Evolutionary conservation across 2,888 invertebrate species (phyloP), one percentile per base, ranked within the genome.

Genomic region (Oligia latruncula): DNA sequence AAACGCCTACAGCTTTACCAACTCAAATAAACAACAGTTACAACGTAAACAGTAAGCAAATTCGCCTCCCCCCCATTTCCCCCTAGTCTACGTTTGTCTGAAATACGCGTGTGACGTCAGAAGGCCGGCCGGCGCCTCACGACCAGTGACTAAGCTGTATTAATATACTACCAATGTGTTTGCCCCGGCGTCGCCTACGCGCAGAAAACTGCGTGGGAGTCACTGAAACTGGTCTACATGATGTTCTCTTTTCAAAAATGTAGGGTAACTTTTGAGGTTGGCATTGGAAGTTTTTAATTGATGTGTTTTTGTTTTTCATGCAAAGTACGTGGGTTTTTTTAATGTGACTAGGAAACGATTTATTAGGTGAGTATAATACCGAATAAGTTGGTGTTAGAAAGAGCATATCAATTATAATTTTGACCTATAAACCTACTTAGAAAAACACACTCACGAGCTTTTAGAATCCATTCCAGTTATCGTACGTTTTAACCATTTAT

Each of bases 161-260:
- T 92, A 92, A 92, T 93, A 91, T 85, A 91, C 91, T 92, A 91
- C 88, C 88, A 91, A 92, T 91, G 87, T 92, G 89, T 92, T 91
- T 90, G 77, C 80, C 75, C 71, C 78, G 60, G 87, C 88, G 80
- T 88, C 93, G 93, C 94, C 94, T 91, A 93, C 94, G 92, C 93
- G 78, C 85, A 90, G 89, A 90, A 90, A 91, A 87, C 81, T 83
- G 91, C 92, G 93, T 93, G 90, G 93, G 93, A 86, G 92, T 89
- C 80, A 77, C 89, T 89, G 87, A 89, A 91, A 85, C 74, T 86
- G 78, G 23, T 81, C 76, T 90, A 93, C 87, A 91, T 90, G 87
- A 62, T 90, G 93, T 84, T 85, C 70, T 84, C 65, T 82, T 86
- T 88, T 84, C 67, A 71, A 74, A 76, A 20, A 79, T 35, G 13